Percentiles rank a stretch among this genome's conserved stretches.
Evolutionary conservation across 1,140 invertebrate species (phyloP).

Genomic region (Dreissena polymorpha): DNA sequence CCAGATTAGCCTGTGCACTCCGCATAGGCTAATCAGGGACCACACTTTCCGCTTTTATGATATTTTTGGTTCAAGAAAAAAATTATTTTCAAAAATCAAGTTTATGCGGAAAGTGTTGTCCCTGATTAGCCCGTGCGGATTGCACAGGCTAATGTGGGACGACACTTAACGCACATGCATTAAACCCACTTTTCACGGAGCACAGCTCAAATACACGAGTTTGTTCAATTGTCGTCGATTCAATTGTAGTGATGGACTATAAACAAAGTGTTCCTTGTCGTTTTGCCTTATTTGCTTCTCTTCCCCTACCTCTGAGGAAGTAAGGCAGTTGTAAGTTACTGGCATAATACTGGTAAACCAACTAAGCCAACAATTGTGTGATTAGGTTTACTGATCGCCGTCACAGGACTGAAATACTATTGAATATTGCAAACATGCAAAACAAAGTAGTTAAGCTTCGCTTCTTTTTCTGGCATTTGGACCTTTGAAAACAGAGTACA

Average conservation of each 20-base stretch:
- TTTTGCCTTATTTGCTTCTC: too few species aligned
- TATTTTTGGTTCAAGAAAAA: too few species aligned
- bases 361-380: too few species aligned
- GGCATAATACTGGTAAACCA: too few species aligned
- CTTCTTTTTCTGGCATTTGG: background rate
- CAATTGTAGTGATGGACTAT: background rate
- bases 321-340: too few species aligned
- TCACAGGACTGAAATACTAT: background rate
- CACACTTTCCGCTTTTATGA: too few species aligned
- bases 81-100: background rate
- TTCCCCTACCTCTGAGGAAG: background rate
- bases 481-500: background rate
- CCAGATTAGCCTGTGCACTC: too few species aligned
- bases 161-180: too few species aligned
- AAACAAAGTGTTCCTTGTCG: background rate
- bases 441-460: background rate
- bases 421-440: background rate
- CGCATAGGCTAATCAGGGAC: too few species aligned
- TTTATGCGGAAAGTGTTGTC: background rate
- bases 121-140: background rate
- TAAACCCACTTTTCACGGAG: too few species aligned
- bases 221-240: background rate
- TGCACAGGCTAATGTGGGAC: too few species aligned
- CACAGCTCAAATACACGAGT: background rate
- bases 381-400: too few species aligned